Conservation (phyloP, 2,113 vertebrate genomes). For the Lepidothrix coronata region DNA sequence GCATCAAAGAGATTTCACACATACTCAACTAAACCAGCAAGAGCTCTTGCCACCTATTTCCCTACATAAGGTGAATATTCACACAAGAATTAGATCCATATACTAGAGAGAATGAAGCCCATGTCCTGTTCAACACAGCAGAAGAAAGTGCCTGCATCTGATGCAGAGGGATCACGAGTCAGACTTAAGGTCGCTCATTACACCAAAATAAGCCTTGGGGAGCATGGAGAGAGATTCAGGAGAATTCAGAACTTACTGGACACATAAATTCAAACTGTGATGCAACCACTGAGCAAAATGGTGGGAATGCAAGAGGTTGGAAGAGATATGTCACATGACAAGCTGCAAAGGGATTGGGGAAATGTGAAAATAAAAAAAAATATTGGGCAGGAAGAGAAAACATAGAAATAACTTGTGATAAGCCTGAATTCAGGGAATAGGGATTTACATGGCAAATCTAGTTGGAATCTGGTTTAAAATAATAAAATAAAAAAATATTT, state of each 20-base stretch:
- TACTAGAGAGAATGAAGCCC: background rate
- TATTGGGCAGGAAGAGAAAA: background rate
- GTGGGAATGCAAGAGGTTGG: background rate
- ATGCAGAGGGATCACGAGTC: background rate
- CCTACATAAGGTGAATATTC: background rate
- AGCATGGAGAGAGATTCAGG: background rate
- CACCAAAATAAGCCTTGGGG: background rate
- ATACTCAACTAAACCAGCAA: background rate
- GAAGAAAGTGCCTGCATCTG: background rate
- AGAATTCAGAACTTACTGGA: background rate
- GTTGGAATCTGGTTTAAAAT: background rate
- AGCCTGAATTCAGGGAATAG: background rate
- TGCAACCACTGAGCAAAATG: background rate
- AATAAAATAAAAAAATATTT: background rate
- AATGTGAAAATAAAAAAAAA: background rate
- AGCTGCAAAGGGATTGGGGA: background rate
- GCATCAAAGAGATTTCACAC: background rate
- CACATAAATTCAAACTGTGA: background rate
- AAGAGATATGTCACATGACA: background rate
- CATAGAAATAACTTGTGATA: background rate
- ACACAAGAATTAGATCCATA: background rate
- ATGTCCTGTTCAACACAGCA: background rate
- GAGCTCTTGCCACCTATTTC: background rate
- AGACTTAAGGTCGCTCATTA: background rate
- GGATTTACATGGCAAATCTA: background rate